Conservation (phyloP, 2,797 vertebrate genomes). For the Macrochelys suwanniensis region DNA sequence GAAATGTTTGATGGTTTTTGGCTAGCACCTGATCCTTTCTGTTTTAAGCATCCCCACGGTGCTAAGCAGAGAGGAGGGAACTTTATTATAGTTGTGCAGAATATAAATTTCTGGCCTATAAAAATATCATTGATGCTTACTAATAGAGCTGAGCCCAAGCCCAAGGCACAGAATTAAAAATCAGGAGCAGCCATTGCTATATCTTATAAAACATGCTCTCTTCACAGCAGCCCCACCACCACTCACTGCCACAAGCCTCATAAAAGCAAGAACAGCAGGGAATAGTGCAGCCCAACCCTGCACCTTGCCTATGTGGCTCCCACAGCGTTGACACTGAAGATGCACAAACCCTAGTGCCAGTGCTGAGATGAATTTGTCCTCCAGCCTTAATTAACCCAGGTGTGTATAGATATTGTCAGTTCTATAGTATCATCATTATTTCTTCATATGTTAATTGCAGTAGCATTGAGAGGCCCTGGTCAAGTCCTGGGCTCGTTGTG, state of each 20-base stretch:
- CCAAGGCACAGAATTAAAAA: neutral
- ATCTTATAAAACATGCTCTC: neutral
- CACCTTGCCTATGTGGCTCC: neutral
- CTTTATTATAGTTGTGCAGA: neutral
- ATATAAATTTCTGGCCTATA: neutral
- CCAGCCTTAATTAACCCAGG: neutral
- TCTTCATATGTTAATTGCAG: neutral
- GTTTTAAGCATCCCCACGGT: neutral
- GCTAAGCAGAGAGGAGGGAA: neutral
- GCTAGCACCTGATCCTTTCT: neutral
- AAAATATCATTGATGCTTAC: neutral
- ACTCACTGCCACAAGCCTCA: fast-evolving
- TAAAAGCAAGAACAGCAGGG: fast-evolving
- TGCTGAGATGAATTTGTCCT: neutral
- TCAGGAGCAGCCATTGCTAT: neutral
- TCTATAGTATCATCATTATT: neutral
- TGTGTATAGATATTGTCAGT: neutral
- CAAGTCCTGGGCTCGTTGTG: neutral
- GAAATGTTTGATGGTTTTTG: neutral
- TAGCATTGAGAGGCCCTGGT: neutral
- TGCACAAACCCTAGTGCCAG: neutral
- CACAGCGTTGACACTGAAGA: neutral
- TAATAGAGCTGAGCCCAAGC: neutral
- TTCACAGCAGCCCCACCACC: neutral
- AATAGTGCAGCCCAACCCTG: neutral